Percentiles rank a stretch among this genome's conserved stretches.
These are phyloP conservation scores for Leptogaster cylindrica DNA, from an alignment of 2,888 invertebrate genomes.

Conservation along the genomic window DNA sequence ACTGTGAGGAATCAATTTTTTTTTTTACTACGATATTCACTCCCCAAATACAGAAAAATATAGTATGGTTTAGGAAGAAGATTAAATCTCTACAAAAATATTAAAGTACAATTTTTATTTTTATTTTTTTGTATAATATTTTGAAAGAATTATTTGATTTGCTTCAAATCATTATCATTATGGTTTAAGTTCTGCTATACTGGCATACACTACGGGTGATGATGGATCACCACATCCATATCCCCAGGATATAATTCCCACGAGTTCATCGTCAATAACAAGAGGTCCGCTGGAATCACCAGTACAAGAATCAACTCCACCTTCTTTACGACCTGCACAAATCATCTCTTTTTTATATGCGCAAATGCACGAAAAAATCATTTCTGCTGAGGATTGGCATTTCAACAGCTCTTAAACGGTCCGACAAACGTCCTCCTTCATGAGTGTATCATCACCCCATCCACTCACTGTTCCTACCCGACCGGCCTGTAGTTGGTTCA, in stretches of 20 bases:
- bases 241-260: neutral
- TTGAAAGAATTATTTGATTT: no score
- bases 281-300: constrained; percentile 5
- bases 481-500: neutral
- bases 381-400: neutral
- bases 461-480: neutral
- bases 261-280: neutral
- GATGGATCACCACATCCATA: no score
- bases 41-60: no score
- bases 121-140: no score
- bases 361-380: neutral
- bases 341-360: neutral
- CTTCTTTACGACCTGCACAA: neutral
- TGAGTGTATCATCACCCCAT: neutral
- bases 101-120: no score
- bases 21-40: no score
- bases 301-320: neutral
- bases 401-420: neutral
- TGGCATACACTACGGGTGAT: no score
- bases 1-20: no score
- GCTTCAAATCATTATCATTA: no score
- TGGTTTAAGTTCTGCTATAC: no score
- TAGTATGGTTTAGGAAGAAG: no score
- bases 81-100: no score
- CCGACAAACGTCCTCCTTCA: neutral